Evolutionary conservation across 2,113 vertebrate species (phyloP), one percentile per base, ranked within the genome.

Genomic region (Oostethus manadensis): DNA sequence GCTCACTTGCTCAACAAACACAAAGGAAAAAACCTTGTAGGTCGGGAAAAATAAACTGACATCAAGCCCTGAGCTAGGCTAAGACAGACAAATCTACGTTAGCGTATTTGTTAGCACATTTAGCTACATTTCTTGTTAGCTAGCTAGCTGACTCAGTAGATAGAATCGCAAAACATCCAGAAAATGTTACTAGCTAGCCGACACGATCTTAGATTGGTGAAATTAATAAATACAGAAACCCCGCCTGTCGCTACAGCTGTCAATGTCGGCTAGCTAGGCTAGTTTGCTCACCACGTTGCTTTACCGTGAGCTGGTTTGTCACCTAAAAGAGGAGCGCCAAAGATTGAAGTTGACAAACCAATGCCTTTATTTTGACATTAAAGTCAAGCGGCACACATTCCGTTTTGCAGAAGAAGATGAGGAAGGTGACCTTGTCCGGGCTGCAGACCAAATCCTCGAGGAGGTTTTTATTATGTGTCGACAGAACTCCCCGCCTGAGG

Each of bases 381-480:
- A 33, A 33, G 29, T 33, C 29, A 8, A 18, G 16, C n/a, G 33
- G n/a, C 22, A 16, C 51, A 18, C 23, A 3, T 4, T 35, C 16
- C 10, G 26, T 8, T 54, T 38, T 18, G 69, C 50, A 66, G 51
- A 69, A 65, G 60, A 60, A 61, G 75, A 67, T 58, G 53, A 61
- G 56, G 71, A 68, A 51, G 48, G 61, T 45, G 64, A 70, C 62
- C 17, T 54, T 43, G 42, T 58, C 16, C 60, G 10, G 61, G 56
- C 55, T 62, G 60, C 64, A 51, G 46, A 60, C 40, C 55, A 16
- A 53, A 66, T 66, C 75, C 72, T 88, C 88, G 89, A 11, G 87
- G 88, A 71, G 88, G 87, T 71, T 88, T 83, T 22, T 83, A 81
- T 67, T 85, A 51, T 81, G 74, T 40, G 57, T 73, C 58, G 50